phyloP scores from a whole-genome alignment of 2,797 vertebrate species.

The Pristis pectinata region DNA sequence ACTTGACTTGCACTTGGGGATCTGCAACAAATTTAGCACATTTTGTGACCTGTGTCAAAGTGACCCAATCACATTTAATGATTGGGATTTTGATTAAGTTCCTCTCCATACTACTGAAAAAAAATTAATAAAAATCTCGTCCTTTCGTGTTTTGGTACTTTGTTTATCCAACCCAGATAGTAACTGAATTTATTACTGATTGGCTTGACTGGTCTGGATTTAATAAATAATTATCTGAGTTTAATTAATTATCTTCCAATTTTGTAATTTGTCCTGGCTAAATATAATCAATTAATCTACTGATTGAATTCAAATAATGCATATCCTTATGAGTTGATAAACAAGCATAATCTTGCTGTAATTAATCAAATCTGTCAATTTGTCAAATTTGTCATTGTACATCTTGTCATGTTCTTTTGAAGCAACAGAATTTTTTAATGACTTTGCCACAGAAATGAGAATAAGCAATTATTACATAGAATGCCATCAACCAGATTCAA shows the following conservation, averaged over 20 bases:
- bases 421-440: neutral
- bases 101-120: no score
- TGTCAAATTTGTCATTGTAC: neutral
- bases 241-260: neutral
- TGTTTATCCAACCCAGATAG: neutral
- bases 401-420: neutral
- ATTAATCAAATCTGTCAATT: neutral
- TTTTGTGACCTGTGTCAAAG: no score
- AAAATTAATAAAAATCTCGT: no score
- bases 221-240: neutral
- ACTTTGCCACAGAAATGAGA: neutral
- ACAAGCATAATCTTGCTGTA: neutral
- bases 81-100: no score
- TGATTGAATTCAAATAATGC: neutral
- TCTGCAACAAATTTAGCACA: no score
- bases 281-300: neutral
- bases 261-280: neutral
- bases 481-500: neutral
- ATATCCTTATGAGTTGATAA: neutral
- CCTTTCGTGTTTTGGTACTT: no score
- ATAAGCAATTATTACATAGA: neutral
- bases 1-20: no score
- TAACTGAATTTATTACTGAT: neutral
- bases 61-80: no score
- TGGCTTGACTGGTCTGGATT: neutral